Conservation (phyloP, 1,140 invertebrate genomes). For the Araneus ventricosus region DNA sequence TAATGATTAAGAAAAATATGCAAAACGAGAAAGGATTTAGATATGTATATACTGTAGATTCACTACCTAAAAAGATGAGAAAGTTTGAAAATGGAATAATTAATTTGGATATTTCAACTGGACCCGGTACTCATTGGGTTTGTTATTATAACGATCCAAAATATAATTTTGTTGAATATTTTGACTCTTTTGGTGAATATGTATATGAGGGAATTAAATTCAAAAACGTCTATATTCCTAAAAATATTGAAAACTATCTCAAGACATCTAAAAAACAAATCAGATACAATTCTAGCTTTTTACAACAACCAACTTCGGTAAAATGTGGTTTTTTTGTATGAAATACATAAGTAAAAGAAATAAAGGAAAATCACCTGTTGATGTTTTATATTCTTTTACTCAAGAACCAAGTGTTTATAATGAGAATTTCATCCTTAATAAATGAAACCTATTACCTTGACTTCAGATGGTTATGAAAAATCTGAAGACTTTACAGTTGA, state of each 20-base stretch:
- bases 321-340: constrained; percentile 52
- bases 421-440: constrained; percentile 6
- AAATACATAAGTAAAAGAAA: constrained; percentile 59
- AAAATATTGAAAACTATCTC: neutral
- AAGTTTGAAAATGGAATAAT: constrained; percentile 39
- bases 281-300: constrained; percentile 12
- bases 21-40: constrained; percentile 46
- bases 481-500: constrained; percentile 54
- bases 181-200: constrained; percentile 16
- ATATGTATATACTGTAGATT: neutral
- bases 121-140: constrained; percentile 36
- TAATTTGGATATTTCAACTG: constrained; percentile 42
- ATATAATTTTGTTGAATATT: constrained; percentile 8
- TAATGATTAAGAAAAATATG: constrained; percentile 40
- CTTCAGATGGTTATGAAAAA: constrained; percentile 14
- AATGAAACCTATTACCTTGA: constrained; percentile 20
- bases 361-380: neutral
- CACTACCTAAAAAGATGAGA: constrained; percentile 18
- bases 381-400: constrained; percentile 24
- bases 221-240: neutral
- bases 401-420: constrained; percentile 21
- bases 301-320: constrained; percentile 5
- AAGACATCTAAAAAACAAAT: neutral
- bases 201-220: neutral
- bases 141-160: constrained; percentile 61